Percentiles rank a stretch among this genome's conserved stretches.
Conservation (phyloP, 2,113 vertebrate species). For the Micronisus gabar region DNA sequence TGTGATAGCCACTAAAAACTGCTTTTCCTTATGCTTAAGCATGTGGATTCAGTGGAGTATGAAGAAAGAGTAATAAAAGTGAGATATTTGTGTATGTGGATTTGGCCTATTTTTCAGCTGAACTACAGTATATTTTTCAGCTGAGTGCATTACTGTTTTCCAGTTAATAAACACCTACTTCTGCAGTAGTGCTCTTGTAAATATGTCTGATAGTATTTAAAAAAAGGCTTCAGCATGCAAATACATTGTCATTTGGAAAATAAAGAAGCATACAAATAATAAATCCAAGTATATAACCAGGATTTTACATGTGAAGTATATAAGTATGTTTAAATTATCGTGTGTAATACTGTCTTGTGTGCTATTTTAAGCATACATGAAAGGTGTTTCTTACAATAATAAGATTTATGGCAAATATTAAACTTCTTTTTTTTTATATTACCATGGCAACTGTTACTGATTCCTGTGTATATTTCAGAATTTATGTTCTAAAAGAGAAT, state of each 20-base stretch:
- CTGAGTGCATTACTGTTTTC: background rate
- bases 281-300: background rate
- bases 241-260: background rate
- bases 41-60: background rate
- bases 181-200: background rate
- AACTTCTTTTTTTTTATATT: background rate
- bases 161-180: background rate
- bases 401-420: background rate
- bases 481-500: background rate
- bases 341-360: background rate
- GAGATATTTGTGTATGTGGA: background rate
- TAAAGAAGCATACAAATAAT: background rate
- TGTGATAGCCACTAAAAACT: background rate
- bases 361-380: background rate
- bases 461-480: background rate
- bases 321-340: background rate
- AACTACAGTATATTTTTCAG: background rate
- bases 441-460: background rate
- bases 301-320: background rate
- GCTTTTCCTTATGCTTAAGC: background rate
- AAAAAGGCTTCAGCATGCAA: background rate
- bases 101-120: background rate
- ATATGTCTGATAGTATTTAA: background rate
- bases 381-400: background rate
- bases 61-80: background rate